Evolutionary conservation across 2,113 vertebrate species (phyloP), one percentile per base, ranked within the genome.

Genomic region (Sigmodon hispidus): DNA sequence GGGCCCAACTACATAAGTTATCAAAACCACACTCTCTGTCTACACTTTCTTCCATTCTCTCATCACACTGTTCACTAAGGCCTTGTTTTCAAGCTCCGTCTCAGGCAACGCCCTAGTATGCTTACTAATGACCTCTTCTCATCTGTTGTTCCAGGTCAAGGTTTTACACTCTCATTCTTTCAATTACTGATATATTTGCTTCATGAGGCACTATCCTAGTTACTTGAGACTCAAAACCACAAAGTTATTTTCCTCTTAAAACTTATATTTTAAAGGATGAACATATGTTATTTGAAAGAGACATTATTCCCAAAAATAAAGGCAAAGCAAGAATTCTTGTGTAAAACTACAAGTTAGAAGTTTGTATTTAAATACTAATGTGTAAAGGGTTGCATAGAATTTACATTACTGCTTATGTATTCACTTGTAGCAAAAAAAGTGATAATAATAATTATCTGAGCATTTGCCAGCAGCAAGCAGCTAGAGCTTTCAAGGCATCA

Each of bases 301-400:
- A 21, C 31, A n/a, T 69, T 52, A 52, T 31, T 61, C 11, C 84
- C 59, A 72, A 92, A 90, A 85, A 87, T 90, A 75, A 95, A 94
- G 34, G 15, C 50, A 93, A 94, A 84, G 40, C 29, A 52, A 10
- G 10, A 73, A 87, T 75, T 87, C 19, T 26, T 92, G 34, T 94
- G 85, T 77, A 87, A 22, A 43, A 80, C 13, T 31, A 67, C 5
- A 91, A 93, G 1, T 88, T 8, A 79, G 31, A 87, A 84, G 0
- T 48, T 83, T 55, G 15, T 45, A 13, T 12, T 89, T 55, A 84
- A 81, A 67, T 81, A 7, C 34, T 10, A 93, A 19, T 21, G 45
- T 52, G 36, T 9, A 73, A 90, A 87, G 72, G 7, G 7, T 80
- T 45, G 55, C 19, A 29, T 87, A 59, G 6, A 88, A 85, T n/a